phyloP scores from a whole-genome alignment of 1,140 invertebrate species.

The Drosophila kohkoa region DNA sequence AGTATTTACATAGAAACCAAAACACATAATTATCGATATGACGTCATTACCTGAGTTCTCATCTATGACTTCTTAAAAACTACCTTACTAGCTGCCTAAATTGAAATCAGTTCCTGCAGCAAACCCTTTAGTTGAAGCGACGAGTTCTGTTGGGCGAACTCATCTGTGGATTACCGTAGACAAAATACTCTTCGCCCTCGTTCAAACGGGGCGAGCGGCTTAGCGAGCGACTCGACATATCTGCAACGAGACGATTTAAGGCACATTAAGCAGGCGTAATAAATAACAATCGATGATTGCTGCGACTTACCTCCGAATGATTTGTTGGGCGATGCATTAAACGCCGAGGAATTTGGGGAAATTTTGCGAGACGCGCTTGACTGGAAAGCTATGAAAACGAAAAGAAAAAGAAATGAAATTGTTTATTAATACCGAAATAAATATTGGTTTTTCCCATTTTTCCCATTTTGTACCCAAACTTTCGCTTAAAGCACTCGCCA shows the following conservation, averaged over 20 bases:
- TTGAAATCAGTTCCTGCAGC: slow-evolving; percentile 5
- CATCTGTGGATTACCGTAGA: slow-evolving; percentile 50
- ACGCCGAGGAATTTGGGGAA: neutral
- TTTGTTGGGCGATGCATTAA: neutral
- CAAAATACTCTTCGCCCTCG: slow-evolving; percentile 39
- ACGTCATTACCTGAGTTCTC: slow-evolving; percentile 8
- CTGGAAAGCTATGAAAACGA: neutral
- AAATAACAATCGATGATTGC: neutral
- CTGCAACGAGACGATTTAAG: slow-evolving; percentile 10
- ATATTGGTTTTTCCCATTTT: neutral
- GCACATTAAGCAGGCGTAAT: neutral
- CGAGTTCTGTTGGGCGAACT: slow-evolving; percentile 34
- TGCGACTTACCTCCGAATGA: neutral
- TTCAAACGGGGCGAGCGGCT: neutral
- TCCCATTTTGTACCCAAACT: neutral
- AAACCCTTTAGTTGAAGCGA: slow-evolving; percentile 43
- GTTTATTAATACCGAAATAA: neutral
- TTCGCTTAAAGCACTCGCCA: neutral
- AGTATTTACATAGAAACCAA: slow-evolving; percentile 3
- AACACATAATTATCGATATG: too few species aligned
- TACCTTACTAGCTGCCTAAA: slow-evolving; percentile 1
- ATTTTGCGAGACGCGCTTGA: neutral
- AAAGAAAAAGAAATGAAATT: too few species aligned
- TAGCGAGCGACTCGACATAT: slow-evolving; percentile 7
- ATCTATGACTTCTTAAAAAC: neutral